Evolutionary conservation across 2,888 invertebrate species (phyloP).

Genomic region (Acanthoscelides obtectus): DNA sequence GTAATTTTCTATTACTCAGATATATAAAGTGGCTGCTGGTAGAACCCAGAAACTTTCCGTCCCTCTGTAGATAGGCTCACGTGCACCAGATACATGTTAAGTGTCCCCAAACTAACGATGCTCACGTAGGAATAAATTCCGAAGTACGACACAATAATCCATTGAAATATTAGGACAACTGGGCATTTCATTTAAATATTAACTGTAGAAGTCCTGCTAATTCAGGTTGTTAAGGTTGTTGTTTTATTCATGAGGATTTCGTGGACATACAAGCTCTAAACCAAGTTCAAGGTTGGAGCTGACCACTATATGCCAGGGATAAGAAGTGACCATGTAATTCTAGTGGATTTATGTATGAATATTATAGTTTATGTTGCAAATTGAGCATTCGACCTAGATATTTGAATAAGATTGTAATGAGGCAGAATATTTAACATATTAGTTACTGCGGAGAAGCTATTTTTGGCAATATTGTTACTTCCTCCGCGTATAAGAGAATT

Average conservation of each 20-base stretch:
- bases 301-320: not conserved
- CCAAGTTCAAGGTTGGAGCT: not conserved
- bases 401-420: too few relatives aligned
- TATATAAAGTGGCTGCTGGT: not conserved
- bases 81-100: not conserved
- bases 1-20: too few relatives aligned
- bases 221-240: not conserved
- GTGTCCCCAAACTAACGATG: not conserved
- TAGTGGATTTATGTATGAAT: not conserved
- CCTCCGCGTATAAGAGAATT: too few relatives aligned
- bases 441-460: too few relatives aligned
- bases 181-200: not conserved
- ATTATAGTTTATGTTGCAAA: too few relatives aligned
- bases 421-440: too few relatives aligned
- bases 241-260: not conserved
- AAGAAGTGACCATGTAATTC: not conserved
- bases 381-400: too few relatives aligned
- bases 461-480: too few relatives aligned
- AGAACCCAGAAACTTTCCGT: not conserved
- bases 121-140: not conserved
- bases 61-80: not conserved
- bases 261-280: not conserved
- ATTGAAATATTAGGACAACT: not conserved
- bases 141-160: not conserved
- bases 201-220: not conserved